These are phyloP conservation scores for Chrysocyon brachyurus DNA, from an alignment of 2,797 vertebrate species.

Conservation along the genomic window DNA sequence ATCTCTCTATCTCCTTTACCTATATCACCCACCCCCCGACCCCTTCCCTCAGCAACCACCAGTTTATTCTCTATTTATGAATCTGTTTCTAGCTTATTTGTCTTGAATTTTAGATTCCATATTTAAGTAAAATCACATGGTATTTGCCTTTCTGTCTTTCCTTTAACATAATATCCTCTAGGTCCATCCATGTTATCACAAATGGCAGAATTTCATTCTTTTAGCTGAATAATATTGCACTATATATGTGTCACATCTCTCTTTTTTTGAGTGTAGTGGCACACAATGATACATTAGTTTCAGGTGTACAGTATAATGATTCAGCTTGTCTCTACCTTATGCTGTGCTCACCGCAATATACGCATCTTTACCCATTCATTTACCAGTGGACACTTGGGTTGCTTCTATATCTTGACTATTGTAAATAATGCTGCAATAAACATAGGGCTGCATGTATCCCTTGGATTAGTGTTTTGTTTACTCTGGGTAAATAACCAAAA, in stretches of 20 bases:
- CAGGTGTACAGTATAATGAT: neutral
- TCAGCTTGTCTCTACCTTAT: neutral
- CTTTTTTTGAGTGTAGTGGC: neutral
- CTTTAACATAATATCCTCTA: neutral
- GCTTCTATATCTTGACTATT: neutral
- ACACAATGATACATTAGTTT: neutral
- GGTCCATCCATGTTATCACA: neutral
- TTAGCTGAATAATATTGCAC: neutral
- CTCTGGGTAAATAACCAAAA: neutral
- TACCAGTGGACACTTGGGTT: neutral
- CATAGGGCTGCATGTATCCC: neutral
- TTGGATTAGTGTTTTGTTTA: neutral
- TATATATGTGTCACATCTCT: neutral
- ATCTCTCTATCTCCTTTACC: neutral
- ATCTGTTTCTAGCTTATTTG: neutral
- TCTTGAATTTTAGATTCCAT: neutral
- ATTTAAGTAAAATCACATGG: neutral
- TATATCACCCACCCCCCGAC: neutral
- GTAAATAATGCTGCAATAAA: neutral
- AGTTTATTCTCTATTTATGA: neutral
- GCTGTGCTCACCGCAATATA: neutral
- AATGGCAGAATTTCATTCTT: neutral
- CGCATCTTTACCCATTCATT: neutral
- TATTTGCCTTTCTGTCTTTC: neutral
- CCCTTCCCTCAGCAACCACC: neutral